Evolutionary conservation across 1,140 invertebrate species (phyloP).

Genomic region (Daktulosphaira vitifoliae): DNA sequence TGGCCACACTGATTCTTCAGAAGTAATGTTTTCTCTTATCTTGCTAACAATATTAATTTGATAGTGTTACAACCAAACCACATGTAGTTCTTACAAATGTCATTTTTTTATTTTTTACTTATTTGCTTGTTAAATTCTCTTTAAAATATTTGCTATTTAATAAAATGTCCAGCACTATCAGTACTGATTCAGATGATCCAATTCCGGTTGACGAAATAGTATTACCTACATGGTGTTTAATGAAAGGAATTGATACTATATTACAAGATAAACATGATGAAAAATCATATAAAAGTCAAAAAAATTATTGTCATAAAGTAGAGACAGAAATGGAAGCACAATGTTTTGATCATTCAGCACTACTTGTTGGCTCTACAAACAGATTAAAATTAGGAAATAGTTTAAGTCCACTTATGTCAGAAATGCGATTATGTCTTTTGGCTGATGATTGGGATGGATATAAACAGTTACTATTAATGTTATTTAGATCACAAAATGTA

Average conservation of each 20-base stretch:
- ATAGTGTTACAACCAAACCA: too few species aligned
- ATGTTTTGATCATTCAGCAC: background rate
- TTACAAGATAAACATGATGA: background rate
- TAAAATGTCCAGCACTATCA: too few species aligned
- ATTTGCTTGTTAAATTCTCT: too few species aligned
- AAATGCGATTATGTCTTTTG: conserved; percentile 1
- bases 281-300: background rate
- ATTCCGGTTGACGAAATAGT: background rate
- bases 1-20: too few species aligned
- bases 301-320: background rate
- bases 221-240: background rate
- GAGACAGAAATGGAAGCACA: background rate
- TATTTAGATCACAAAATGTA: background rate
- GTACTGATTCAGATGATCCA: background rate
- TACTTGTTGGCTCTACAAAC: background rate
- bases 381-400: background rate
- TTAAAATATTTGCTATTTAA: too few species aligned
- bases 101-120: too few species aligned
- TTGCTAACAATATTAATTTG: too few species aligned
- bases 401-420: background rate
- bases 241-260: background rate
- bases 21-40: too few species aligned
- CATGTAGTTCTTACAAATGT: too few species aligned
- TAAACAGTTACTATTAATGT: background rate
- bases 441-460: conserved; percentile 2